Percentiles rank a stretch among this genome's conserved stretches.
These are phyloP conservation scores for Enoplosus armatus DNA, from an alignment of 2,797 vertebrate genomes.

Conservation along the genomic window DNA sequence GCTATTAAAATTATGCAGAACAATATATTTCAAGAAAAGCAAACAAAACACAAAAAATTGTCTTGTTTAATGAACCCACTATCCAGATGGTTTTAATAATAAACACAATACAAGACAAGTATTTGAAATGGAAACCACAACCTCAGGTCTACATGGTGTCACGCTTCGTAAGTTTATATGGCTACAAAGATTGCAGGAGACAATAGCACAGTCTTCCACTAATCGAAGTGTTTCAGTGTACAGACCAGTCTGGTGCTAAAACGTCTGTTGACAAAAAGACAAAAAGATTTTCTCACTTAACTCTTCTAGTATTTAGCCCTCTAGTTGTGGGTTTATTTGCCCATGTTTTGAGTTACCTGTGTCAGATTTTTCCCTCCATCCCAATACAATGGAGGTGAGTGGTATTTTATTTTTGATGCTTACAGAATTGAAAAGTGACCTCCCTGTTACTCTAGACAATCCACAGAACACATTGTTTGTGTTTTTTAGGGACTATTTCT, in stretches of 20 bases:
- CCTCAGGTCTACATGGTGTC: conserved; percentile 48
- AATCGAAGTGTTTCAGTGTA: conserved; percentile 51
- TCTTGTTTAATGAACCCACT: conserved; percentile 36
- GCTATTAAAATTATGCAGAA: conserved; percentile 11
- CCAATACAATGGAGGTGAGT: not conserved
- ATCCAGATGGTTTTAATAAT: conserved; percentile 62
- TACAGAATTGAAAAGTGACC: not conserved
- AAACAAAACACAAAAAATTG: not conserved
- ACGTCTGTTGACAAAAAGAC: conserved; percentile 3
- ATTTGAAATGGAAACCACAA: conserved; percentile 65
- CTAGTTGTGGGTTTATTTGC: not conserved
- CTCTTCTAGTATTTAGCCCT: not conserved
- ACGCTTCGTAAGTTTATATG: conserved; percentile 42
- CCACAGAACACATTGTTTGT: not conserved
- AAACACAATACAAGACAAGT: conserved; percentile 24
- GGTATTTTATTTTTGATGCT: not conserved
- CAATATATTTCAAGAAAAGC: conserved; percentile 25
- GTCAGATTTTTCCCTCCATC: not conserved
- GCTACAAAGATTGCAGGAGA: conserved; percentile 53
- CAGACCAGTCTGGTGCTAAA: conserved; percentile 19
- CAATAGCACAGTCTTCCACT: conserved; percentile 37
- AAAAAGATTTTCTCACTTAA: conserved; percentile 25
- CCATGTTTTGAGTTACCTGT: not conserved
- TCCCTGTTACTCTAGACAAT: not conserved
- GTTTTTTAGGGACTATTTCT: not conserved